Base-by-base conservation (phyloP, 2,113 vertebrate species). In the Hylia prasina region DNA sequence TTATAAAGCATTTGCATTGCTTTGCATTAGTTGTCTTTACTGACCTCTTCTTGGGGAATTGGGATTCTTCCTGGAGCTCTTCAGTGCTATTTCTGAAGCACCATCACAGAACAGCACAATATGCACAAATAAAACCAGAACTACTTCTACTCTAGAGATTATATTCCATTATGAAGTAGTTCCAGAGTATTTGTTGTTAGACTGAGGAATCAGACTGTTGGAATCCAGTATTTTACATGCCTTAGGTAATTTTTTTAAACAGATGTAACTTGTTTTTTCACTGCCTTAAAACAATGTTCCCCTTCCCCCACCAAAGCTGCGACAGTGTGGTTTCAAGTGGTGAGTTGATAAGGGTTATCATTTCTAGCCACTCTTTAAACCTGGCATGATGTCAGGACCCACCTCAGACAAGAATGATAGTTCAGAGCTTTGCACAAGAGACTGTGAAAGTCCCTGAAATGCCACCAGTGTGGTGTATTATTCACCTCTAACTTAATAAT, bases 1-100 rank as follows among this genome's bases (percentile, higher is more conserved):
- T n/a, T n/a, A n/a, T n/a, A n/a, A n/a, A n/a, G n/a, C n/a, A n/a
- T n/a, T n/a, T n/a, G n/a, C n/a, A n/a, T n/a, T n/a, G 24, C 37
- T 44, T 78, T 60, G 31, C 30, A 9, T 76, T 78, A 35, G 75
- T 87, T 73, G 69, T 72, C 48, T 91, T 78, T 82, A 7, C 47
- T 93, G 93, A 64, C 65, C 73, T 94, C 78, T 58, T 68, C 65
- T 11, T 64, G 57, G 70, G 81, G 57, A 85, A 57, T 50, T 79
- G 53, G 25, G 61, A 76, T 82, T 87, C 78, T 69, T 89, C 64
- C 78, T 93, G 73, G 58, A 86, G 42, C 79, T 71, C 1, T 5
- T 84, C 89, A 87, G 39, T 39, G 81, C 78, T 93, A 16, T 93
- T 93, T 91, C 73, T 90, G 84, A 92, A 89, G 77, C 70, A 13